Evolutionary conservation across 2,113 vertebrate species (phyloP).

Genomic region (Semnornis frantzii): DNA sequence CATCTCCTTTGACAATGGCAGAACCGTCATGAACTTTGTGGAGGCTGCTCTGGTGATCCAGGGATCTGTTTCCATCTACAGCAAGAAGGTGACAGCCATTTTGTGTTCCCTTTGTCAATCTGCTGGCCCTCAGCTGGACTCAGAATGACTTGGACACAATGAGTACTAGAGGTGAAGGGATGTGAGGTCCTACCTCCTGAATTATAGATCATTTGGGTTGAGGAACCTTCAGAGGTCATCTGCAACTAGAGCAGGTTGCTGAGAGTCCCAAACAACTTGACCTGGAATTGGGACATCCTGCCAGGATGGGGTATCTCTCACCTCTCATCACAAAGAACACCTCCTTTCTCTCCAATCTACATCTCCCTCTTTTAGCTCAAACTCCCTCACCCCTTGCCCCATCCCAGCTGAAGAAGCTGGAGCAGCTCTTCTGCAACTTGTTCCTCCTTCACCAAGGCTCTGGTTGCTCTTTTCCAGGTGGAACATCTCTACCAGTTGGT

Average conservation of each 20-base stretch:
- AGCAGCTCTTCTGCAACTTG: background rate
- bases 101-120: background rate
- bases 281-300: background rate
- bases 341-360: no score
- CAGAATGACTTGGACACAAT: accelerated
- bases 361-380: no score
- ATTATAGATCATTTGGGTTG: background rate
- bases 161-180: accelerated
- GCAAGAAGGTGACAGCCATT: constrained; percentile 83
- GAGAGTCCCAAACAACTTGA: background rate
- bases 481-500: constrained; percentile 92
- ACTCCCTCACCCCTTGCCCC: no score
- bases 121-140: accelerated
- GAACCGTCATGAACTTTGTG: constrained; percentile 89
- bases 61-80: constrained; percentile 91
- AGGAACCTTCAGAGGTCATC: background rate
- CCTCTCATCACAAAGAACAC: no score
- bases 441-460: background rate
- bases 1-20: constrained; percentile 92
- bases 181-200: accelerated
- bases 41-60: constrained; percentile 93
- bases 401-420: no score
- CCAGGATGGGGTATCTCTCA: background rate
- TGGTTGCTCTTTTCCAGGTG: constrained; percentile 77
- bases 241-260: background rate